Evolutionary conservation across 35 echinoderm and acorn worm species (phyloP).

Genomic region (Lytechinus pictus): DNA sequence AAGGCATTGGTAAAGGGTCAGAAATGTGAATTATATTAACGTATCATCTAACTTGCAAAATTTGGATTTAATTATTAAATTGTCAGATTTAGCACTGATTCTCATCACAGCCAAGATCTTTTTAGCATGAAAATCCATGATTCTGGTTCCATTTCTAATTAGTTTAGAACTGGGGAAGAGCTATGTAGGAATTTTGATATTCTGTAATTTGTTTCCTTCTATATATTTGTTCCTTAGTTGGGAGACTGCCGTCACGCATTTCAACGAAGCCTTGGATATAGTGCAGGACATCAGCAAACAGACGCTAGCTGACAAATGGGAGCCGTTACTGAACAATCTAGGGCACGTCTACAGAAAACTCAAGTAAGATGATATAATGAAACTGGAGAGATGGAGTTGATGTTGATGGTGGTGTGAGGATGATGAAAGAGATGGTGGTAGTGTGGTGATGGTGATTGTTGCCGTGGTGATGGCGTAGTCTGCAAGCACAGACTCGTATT

Average conservation of each 20-base stretch:
- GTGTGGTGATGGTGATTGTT: neutral
- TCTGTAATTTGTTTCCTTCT: neutral
- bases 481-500: too few species aligned
- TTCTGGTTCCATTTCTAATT: neutral
- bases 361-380: conserved; percentile 59
- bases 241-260: conserved; percentile 72
- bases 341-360: conserved; percentile 92
- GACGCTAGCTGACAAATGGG: conserved; percentile 89
- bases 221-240: conserved; percentile 51
- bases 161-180: neutral
- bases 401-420: neutral
- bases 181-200: neutral
- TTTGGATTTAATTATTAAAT: too few species aligned
- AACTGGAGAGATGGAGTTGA: neutral
- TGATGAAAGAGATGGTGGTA: neutral
- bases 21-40: too few species aligned
- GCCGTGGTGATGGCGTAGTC: neutral
- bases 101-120: too few species aligned
- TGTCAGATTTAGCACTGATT: too few species aligned
- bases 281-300: conserved; percentile 70
- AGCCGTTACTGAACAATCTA: conserved; percentile 92
- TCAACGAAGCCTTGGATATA: conserved; percentile 68
- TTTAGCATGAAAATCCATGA: neutral
- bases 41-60: too few species aligned
- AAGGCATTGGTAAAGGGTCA: too few species aligned